These are phyloP conservation scores for Oxystoma pomonae DNA, from an alignment of 2,888 invertebrate genomes.

Conservation along the genomic window DNA sequence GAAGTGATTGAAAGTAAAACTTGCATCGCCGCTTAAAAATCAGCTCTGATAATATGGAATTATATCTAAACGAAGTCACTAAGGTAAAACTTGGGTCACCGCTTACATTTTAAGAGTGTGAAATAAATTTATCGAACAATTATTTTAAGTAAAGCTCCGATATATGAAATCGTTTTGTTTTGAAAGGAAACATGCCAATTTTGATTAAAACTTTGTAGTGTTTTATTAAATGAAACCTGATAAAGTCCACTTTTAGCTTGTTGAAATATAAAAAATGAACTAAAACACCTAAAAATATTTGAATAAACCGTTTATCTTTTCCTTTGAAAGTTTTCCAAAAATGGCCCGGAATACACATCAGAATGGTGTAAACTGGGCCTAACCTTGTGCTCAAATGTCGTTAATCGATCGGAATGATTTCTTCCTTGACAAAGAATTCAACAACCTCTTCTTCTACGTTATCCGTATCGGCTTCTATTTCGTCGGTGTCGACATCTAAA, in stretches of 20 bases:
- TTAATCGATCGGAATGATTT: conserved; percentile 70
- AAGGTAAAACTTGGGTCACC: too few relatives aligned
- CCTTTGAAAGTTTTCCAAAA: neutral
- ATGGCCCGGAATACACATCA: neutral
- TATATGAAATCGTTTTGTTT: too few relatives aligned
- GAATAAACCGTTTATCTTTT: neutral
- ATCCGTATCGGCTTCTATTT: conserved; percentile 75
- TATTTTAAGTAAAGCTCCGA: too few relatives aligned
- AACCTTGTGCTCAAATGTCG: neutral
- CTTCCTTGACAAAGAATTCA: conserved; percentile 98
- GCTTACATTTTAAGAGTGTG: too few relatives aligned
- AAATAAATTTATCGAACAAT: too few relatives aligned
- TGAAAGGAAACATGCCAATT: too few relatives aligned
- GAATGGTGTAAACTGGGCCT: conserved; percentile 10
- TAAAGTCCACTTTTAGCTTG: neutral
- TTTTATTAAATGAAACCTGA: neutral
- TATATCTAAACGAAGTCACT: too few relatives aligned
- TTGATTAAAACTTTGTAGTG: neutral
- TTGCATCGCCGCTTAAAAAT: too few relatives aligned
- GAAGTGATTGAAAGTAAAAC: too few relatives aligned
- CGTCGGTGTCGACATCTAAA: conserved; percentile 91
- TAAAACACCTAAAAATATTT: neutral
- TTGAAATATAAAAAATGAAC: neutral
- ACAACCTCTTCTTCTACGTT: conserved; percentile 93
- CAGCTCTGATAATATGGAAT: too few relatives aligned